These are phyloP conservation scores for Reticulitermes speratus DNA, from an alignment of 1,140 invertebrate genomes.

Conservation along the genomic window DNA sequence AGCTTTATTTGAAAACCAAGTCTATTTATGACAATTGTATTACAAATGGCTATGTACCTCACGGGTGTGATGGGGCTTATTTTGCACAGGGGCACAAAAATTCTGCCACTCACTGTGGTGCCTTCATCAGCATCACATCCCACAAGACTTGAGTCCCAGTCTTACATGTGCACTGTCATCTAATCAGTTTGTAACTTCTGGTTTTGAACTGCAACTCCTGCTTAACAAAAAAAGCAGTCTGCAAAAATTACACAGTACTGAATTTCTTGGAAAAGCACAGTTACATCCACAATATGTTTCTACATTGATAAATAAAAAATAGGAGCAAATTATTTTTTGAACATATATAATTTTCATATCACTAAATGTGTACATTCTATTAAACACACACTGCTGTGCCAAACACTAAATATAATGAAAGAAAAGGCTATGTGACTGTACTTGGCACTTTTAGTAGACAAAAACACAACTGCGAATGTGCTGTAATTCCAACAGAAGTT, in stretches of 20 bases:
- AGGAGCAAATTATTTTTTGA: not conserved
- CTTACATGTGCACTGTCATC: too few species aligned
- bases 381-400: not conserved
- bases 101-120: too few species aligned
- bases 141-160: too few species aligned
- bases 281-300: not conserved
- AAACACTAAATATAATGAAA: not conserved
- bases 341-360: not conserved
- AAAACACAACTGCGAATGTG: not conserved
- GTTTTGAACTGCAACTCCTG: too few species aligned
- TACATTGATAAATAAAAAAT: not conserved
- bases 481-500: not conserved
- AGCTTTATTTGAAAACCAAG: too few species aligned
- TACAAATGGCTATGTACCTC: too few species aligned
- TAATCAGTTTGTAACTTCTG: too few species aligned
- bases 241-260: not conserved
- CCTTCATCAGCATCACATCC: too few species aligned
- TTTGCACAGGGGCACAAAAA: too few species aligned
- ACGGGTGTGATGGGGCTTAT: too few species aligned
- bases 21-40: too few species aligned
- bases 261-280: conserved; percentile 41
- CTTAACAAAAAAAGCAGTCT: not conserved
- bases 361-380: not conserved
- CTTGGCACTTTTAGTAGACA: not conserved
- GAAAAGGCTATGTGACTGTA: not conserved